Evolutionary conservation across 2,888 invertebrate species (phyloP).

Genomic region (Eurois occulta): DNA sequence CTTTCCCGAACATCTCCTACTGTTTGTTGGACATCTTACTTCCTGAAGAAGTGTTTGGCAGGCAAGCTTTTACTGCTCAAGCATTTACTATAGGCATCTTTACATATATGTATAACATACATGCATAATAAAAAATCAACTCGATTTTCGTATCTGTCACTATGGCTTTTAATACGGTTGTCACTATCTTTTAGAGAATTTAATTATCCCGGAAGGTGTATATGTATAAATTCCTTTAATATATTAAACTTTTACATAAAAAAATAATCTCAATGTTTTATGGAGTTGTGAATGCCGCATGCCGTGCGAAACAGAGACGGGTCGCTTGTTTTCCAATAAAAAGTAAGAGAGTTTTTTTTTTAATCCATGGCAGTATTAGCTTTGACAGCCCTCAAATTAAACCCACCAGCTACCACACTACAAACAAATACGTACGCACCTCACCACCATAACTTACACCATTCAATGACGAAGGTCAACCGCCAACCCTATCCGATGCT

Average conservation of each 20-base stretch:
- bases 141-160: not conserved
- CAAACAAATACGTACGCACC: conserved; percentile 25
- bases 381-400: conserved; percentile 12
- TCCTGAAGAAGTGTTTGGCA: not conserved
- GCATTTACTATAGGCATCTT: not conserved
- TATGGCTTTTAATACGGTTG: not conserved
- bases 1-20: not conserved
- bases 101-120: too few relatives aligned
- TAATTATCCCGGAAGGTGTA: not conserved
- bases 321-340: not conserved
- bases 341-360: too few relatives aligned
- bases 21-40: not conserved
- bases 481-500: conserved; percentile 75
- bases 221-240: not conserved
- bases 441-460: conserved; percentile 11
- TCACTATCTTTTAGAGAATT: not conserved
- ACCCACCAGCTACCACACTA: conserved; percentile 19
- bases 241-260: not conserved
- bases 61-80: not conserved
- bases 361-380: not conserved
- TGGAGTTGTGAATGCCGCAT: not conserved
- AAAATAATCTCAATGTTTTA: not conserved
- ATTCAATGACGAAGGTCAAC: conserved; percentile 47
- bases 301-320: not conserved
- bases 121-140: not conserved